Evolutionary conservation across 2,797 vertebrate species (phyloP), one percentile per base, ranked within the genome.

Genomic region (Microchirus variegatus): DNA sequence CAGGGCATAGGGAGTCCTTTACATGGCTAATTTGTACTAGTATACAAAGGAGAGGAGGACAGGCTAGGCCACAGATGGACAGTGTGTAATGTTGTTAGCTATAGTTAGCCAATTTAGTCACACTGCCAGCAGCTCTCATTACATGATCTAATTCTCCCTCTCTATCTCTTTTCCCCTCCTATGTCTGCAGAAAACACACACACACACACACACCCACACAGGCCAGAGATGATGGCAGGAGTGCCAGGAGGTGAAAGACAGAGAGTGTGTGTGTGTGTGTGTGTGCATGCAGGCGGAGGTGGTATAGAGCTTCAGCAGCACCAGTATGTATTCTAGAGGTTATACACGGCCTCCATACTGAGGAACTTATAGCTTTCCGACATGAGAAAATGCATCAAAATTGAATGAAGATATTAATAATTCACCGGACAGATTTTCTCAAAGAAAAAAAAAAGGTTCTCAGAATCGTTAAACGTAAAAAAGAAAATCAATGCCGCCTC

Each of bases 381-480:
- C 73, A 82, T 79, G 82, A 90, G 87, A 89, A 82, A 67, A 63
- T 31, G 82, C 87, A 92, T 94, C 86, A 92, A 92, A 91, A 89
- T 92, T 92, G 89, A 92, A 93, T 91, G 91, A 91, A 80, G 81
- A 52, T 78, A 92, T 94, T 89, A 93, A 94, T 93, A 91, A 93
- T 93, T 93, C 90, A 93, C 81, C 18, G 16, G 78, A 31, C 80
- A 78, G 80, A 90, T 91, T 91, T 91, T 91, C 84, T 82, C 79
- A 64, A 58, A 86, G 89, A 91, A 93, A 92, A 89, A 91, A 93
- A 92, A 89, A 81, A 63, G 83, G 79, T 90, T 92, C 92, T 90
- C 77, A 86, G 76, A 82, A 84, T 90, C 71, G 77, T 86, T 89
- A 78, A 89, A 89, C 78, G 75, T 64, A 81, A 86, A 92, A 92